These are phyloP conservation scores for Petaurus breviceps DNA, from an alignment of 2,113 vertebrate species.

Conservation along the genomic window DNA sequence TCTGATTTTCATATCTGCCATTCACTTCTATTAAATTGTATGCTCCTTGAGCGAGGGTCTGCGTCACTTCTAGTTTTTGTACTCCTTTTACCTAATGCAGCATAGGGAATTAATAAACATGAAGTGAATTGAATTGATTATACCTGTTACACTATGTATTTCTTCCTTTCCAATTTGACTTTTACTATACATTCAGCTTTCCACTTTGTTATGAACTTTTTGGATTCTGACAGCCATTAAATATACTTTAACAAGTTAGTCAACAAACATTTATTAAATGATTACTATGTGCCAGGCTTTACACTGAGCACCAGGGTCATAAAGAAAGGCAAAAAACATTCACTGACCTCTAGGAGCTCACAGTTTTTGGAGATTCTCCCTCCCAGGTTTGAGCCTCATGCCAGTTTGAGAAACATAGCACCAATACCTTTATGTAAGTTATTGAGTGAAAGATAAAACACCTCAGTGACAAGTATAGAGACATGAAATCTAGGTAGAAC, in stretches of 20 bases:
- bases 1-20: too few species aligned
- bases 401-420: not conserved
- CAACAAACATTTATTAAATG: not conserved
- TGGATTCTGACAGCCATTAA: not conserved
- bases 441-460: not conserved
- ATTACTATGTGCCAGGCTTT: not conserved
- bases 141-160: too few species aligned
- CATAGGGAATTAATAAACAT: too few species aligned
- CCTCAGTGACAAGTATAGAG: not conserved
- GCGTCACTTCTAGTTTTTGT: too few species aligned
- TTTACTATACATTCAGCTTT: not conserved
- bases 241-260: not conserved
- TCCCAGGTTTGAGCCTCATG: not conserved
- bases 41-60: too few species aligned
- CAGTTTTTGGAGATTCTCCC: too few species aligned
- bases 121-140: not conserved
- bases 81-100: too few species aligned
- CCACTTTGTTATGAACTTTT: not conserved
- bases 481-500: not conserved
- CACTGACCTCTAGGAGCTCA: not conserved
- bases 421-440: too few species aligned
- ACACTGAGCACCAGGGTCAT: not conserved
- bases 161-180: too few species aligned
- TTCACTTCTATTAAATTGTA: too few species aligned
- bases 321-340: not conserved